Base-by-base conservation (phyloP, 1,140 invertebrate genomes). In the Rhagoletis zephyria region DNA sequence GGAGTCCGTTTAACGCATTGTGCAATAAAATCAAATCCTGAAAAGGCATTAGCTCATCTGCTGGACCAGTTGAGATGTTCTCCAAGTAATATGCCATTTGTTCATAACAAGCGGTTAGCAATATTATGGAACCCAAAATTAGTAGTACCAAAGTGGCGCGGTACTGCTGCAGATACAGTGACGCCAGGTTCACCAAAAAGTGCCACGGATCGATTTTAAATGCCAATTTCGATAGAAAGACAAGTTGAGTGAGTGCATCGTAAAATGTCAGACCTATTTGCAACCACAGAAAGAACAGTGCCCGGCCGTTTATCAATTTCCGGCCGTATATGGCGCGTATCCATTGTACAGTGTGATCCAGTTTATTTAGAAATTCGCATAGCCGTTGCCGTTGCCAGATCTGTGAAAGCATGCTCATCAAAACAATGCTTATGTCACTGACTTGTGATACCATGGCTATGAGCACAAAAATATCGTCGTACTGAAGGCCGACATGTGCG, bases 141-240 rank as follows among this genome's bases (percentile, higher is more conserved):
- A 91, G 42, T 0, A 91, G 61, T 0, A 91, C 89, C 77, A 91
- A 59, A 0, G 88, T 89, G 0, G 87, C 90, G 88, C 91, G 89
- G 89, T 89, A 74, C 12, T 91, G 91, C 30, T 91, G 91, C 19
- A 91, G 88, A 48, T 91, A 92, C 0, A 91, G 89, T 40, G 91
- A 89, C 12, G 90, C 42, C 3, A 88, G 88, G 70, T 90, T 91
- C 30, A 90, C 88, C 9, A 88, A 1, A 0, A 91, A 87, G 14
- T 90, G 91, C 3, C 67, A 61, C 88, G 90, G 90, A 12, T 90
- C 89, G 81, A 91, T 88, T 3, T 87, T 89, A 6, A 85, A 19
- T 0, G 88, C 90, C 0, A 89, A 86, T 6, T 89, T 89, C 10
- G 59, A 85, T 4, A 91, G 85, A 30, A 91, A 91, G 40, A 91